Evolutionary conservation across 2,797 vertebrate genomes (phyloP), one percentile per base, ranked within the genome.

Genomic region (Hippoglossus hippoglossus): DNA sequence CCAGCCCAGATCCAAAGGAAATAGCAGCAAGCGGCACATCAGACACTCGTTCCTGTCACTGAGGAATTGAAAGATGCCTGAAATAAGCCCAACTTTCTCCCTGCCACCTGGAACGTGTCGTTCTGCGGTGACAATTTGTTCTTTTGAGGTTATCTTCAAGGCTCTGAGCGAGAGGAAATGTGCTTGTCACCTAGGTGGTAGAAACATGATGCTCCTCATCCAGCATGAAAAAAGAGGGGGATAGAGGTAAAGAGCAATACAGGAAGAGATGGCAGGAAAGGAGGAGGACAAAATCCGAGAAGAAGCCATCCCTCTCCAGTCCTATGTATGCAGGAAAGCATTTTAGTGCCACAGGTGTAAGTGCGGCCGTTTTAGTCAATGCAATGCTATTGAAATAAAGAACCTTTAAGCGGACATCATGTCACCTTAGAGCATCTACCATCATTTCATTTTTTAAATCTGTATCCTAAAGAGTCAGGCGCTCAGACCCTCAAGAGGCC

Each of bases 111-210:
- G 77, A 79, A 78, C 73, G 52, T 63, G 71, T 80, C 67, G 24
- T 46, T 87, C 71, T 67, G 39, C 31, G 31, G 73, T 83, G 86
- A 82, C 84, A 79, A 79, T 83, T 88, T 87, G 74, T 70, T 88
- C 85, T 73, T 93, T 90, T 86, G 79, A 80, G 77, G 71, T 90
- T 89, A 83, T 88, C 83, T 92, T 91, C 87, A 93, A 92, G 79
- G 67, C 79, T 71, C 71, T 34, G 71, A 84, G 85, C 68, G 72
- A 49, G 57, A 72, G 73, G 82, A 77, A 85, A 89, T 72, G 73
- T 75, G 77, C 73, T 73, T 78, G 81, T 87, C 83, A 83, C 80
- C 74, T 65, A 22, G 62, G 58, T 79, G 70, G 75, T 50, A 25
- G 69, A 68, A 65, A 81, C 75, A 67, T 62, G 68, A 86, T 81